These are phyloP conservation scores for Protosalanx chinensis DNA, from an alignment of 2,797 vertebrate species.

Conservation along the genomic window DNA sequence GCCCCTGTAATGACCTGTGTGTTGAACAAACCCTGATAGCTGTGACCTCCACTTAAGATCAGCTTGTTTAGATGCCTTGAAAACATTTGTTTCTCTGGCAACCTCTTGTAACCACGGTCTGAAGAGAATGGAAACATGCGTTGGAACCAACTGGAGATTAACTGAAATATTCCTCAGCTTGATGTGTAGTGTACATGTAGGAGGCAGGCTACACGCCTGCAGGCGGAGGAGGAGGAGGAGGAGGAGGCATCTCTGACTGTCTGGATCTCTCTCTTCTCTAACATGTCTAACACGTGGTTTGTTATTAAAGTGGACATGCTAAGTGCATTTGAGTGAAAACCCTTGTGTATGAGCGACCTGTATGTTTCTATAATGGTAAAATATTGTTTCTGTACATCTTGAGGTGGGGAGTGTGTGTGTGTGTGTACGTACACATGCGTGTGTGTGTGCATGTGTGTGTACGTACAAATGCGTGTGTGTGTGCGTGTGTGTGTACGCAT, in stretches of 20 bases:
- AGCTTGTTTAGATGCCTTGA: conserved; percentile 41
- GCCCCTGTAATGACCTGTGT: background rate
- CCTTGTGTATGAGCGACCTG: conserved; percentile 3
- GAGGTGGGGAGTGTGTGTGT: background rate
- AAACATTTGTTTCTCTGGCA: conserved; percentile 49
- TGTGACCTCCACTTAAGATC: background rate
- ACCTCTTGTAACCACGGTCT: conserved; percentile 18
- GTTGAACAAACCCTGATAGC: conserved; percentile 5
- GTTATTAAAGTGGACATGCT: conserved; percentile 24
- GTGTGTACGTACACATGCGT: background rate
- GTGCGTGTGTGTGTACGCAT: background rate
- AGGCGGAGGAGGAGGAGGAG: conserved; percentile 1
- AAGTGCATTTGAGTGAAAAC: conserved; percentile 13
- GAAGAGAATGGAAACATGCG: background rate
- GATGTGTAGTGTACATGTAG: conserved; percentile 31
- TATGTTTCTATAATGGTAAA: background rate
- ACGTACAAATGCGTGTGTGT: background rate
- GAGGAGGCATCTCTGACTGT: background rate
- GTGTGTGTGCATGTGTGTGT: background rate
- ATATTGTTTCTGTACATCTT: conserved; percentile 12
- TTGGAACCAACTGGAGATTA: background rate
- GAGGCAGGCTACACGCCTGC: conserved; percentile 1
- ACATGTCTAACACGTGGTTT: background rate
- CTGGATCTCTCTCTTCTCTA: background rate
- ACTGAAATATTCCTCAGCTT: conserved; percentile 55